A percentile compares a stretch with the other conserved stretches of the same genome.
Conservation (phyloP, 2,888 invertebrate species). For the Brachyopa scutellaris region DNA sequence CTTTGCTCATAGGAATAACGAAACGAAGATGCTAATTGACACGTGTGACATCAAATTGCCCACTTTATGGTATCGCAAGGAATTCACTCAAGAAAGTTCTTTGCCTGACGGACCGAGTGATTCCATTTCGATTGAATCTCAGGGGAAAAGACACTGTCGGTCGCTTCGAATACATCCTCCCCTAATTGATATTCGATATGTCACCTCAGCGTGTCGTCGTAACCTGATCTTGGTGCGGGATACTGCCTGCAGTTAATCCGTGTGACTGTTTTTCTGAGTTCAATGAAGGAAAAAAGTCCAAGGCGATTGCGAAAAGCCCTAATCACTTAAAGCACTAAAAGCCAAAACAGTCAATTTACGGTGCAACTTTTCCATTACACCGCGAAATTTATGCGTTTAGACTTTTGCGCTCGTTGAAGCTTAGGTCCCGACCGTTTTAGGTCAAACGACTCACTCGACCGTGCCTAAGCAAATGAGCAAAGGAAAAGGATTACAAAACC, state of each 20-base stretch:
- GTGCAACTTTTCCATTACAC: background rate
- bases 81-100: background rate
- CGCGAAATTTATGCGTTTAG: conserved; percentile 10
- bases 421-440: background rate
- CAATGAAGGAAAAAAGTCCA: background rate
- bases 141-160: background rate
- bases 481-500: conserved; percentile 36
- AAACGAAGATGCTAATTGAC: conserved; percentile 35
- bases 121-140: no score
- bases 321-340: conserved; percentile 28
- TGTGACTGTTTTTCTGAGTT: no score
- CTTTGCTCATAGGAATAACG: background rate
- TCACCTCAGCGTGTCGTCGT: conserved; percentile 4
- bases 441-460: conserved; percentile 5
- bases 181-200: conserved; percentile 8
- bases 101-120: background rate
- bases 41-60: conserved; percentile 47
- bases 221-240: conserved; percentile 27
- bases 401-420: no score
- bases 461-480: conserved; percentile 10
- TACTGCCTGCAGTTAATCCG: background rate
- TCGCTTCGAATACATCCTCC: background rate
- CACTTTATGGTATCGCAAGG: conserved; percentile 17
- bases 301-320: background rate
- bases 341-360: background rate